Evolutionary conservation across 1,140 invertebrate genomes (phyloP).

Genomic region (Macrobrachium nipponense): DNA sequence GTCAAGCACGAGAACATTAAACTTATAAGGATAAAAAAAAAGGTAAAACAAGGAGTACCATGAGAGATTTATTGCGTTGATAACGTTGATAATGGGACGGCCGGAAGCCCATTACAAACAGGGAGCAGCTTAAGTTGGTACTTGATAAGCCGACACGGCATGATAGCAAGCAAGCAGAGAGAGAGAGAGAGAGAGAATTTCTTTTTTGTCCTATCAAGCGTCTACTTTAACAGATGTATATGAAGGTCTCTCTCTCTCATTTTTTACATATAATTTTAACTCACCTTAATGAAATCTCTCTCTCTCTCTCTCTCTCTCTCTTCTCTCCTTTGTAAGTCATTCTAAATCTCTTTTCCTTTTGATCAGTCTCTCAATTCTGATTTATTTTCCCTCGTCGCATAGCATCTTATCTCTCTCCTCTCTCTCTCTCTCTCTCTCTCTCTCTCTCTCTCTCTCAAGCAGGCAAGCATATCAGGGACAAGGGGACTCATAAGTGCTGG

Average conservation of each 20-base stretch:
- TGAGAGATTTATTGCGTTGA: too few relatives aligned
- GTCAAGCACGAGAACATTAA: too few relatives aligned
- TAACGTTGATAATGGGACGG: too few relatives aligned
- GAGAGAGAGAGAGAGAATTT: conserved; percentile 32
- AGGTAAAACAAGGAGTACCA: too few relatives aligned
- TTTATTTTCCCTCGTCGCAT: not conserved
- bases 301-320: not conserved
- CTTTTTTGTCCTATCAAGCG: not conserved
- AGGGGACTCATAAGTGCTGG: too few relatives aligned
- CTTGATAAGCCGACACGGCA: not conserved
- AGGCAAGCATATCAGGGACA: not conserved
- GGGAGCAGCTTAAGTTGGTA: too few relatives aligned
- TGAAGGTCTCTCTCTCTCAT: conserved; percentile 5
- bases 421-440: not conserved
- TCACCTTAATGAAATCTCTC: not conserved
- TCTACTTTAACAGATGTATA: not conserved
- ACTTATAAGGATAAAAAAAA: too few relatives aligned
- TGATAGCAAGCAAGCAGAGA: conserved; percentile 3
- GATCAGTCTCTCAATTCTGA: not conserved
- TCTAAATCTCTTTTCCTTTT: not conserved
- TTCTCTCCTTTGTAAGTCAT: too few relatives aligned
- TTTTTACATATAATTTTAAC: conserved; percentile 11
- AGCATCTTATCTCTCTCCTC: not conserved
- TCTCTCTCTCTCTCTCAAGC: not conserved
- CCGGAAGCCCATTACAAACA: too few relatives aligned